Percentiles rank a stretch among this genome's conserved stretches.
These are phyloP conservation scores for Onthophagus taurus DNA, from an alignment of 1,140 invertebrate species.

Conservation along the genomic window DNA sequence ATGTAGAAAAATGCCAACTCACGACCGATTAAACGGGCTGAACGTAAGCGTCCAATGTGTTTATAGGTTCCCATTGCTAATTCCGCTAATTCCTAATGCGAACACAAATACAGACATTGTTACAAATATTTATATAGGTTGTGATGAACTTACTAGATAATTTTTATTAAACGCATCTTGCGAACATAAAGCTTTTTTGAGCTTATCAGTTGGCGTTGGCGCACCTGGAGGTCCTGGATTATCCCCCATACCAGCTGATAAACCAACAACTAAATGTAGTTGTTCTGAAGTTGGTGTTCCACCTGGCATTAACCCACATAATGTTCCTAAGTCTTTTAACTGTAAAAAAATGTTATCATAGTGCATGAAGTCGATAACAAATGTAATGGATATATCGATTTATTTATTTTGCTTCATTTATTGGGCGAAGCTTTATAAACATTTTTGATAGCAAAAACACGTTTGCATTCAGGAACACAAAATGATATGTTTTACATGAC, in stretches of 20 bases:
- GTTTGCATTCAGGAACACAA: too few relatives aligned
- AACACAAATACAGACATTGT: too few relatives aligned
- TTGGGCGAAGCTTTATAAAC: too few relatives aligned
- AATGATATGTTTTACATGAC: too few relatives aligned
- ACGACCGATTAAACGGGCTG: constrained; percentile 76
- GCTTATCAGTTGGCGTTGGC: constrained; percentile 67
- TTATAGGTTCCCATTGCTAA: constrained; percentile 95
- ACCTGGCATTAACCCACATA: constrained; percentile 88
- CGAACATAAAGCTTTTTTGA: constrained; percentile 85
- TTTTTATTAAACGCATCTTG: constrained; percentile 82
- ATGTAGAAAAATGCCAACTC: constrained; percentile 87
- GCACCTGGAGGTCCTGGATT: constrained; percentile 42
- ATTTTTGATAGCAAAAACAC: too few relatives aligned
- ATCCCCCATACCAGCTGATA: constrained; percentile 83
- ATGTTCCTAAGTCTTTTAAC: constrained; percentile 74
- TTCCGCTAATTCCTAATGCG: constrained; percentile 73
- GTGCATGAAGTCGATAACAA: too few relatives aligned
- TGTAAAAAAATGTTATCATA: constrained; percentile 39
- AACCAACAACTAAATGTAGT: constrained; percentile 77
- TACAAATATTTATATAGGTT: too few relatives aligned
- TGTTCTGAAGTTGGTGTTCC: constrained; percentile 75
- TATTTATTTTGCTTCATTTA: too few relatives aligned
- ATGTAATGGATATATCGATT: too few relatives aligned
- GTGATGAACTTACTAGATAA: constrained; percentile 57
- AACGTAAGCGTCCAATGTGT: constrained; percentile 79